Base-by-base conservation (phyloP, 1,140 invertebrate species). In the Sarcophaga peregrina region DNA sequence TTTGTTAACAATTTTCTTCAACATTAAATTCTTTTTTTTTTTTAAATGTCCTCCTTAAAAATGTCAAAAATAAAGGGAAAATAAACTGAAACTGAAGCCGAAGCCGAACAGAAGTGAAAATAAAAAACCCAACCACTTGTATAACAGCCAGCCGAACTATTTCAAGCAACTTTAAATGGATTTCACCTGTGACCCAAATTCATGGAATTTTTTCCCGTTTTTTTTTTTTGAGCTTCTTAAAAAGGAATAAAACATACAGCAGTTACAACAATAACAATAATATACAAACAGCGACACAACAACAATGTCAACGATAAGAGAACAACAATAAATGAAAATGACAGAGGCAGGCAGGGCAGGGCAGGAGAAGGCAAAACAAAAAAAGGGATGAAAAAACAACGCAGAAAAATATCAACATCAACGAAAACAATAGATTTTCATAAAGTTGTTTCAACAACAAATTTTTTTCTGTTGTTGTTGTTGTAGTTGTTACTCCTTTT, bases 171-270 rank as follows among this genome's bases (percentile, higher is more conserved):
- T 78, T 75, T 75, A 75, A 75, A 75, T 13, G 45, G 73, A 47
- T 75, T 78, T 78, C 47, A 78, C 46, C 75, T 78, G 75, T 78
- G 75, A 78, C 75, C 75, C 47, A 78, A 78, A 78, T 78, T 78
- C 75, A 78, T 68, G n/a, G 5, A 15, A 52, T 8, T 78, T 76
- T 47, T n/a, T n/a, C n/a, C n/a, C n/a, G n/a, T n/a, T n/a, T n/a
- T n/a, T n/a, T n/a, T n/a, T n/a, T n/a, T n/a, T 20, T 68, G 17
- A 68, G 58, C 4, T 68, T 15, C 4, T 68, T 68, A 20, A 68
- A 68, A 68, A 17, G 58, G n/a, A 17, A 68, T 68, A 68, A 68
- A 58, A 68, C 15, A 68, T 68, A 68, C 58, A 68, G 20, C 5
- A 58, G 13, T 58, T 58, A 58, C 52, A 9, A 58, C 52, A 11